These are phyloP conservation scores for Adelognathus sp. DNA, from an alignment of 2,888 invertebrate genomes.

Conservation along the genomic window DNA sequence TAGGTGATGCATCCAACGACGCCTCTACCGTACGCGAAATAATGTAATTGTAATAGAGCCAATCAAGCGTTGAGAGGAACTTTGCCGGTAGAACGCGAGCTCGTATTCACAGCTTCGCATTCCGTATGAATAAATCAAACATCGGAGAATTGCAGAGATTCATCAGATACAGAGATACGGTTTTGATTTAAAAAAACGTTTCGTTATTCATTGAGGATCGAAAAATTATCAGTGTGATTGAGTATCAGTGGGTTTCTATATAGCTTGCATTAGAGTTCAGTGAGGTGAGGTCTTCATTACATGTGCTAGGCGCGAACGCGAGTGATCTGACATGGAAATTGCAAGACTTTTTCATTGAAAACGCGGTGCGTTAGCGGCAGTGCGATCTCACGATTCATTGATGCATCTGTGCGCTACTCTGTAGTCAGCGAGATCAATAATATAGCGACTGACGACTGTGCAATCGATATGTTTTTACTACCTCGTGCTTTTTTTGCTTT, in stretches of 20 bases:
- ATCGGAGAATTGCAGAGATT: not conserved
- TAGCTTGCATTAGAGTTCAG: not conserved
- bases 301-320: not conserved
- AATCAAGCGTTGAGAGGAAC: slow-evolving; percentile 54
- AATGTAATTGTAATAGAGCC: slow-evolving; percentile 64
- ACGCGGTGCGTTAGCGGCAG: not conserved
- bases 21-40: slow-evolving; percentile 52
- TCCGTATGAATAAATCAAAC: slow-evolving; percentile 40
- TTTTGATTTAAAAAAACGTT: not conserved
- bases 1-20: slow-evolving; percentile 14
- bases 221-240: not conserved
- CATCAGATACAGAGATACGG: not conserved
- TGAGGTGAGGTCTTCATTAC: slow-evolving; percentile 1
- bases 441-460: slow-evolving; percentile 68
- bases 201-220: not conserved
- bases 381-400: slow-evolving; percentile 72
- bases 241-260: not conserved
- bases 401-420: slow-evolving; percentile 73
- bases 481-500: not conserved
- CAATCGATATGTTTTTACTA: not conserved
- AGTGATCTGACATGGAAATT: not conserved
- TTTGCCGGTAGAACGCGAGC: slow-evolving; percentile 24
- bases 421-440: slow-evolving; percentile 75
- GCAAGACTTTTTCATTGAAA: not conserved
- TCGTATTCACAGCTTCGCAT: slow-evolving; percentile 1